Base-by-base conservation (phyloP, 2,888 invertebrate species). In the Tyria jacobaeae region DNA sequence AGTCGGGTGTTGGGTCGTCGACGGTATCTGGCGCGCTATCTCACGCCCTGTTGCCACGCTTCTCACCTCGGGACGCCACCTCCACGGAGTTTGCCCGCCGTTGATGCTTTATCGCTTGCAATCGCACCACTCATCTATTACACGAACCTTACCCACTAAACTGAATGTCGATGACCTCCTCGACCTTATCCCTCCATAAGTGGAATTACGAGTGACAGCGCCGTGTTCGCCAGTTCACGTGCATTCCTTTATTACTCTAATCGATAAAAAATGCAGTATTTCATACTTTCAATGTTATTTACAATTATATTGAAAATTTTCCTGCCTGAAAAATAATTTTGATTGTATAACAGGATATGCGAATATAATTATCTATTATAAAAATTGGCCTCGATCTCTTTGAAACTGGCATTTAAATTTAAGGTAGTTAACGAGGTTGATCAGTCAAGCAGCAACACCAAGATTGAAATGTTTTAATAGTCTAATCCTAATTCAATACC, bases 381-480 rank as follows among this genome's bases (percentile, higher is more conserved):
- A 68, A 71, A 67, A 82, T 80, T 79, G 78, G 77, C 83, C 78
- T 81, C 81, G 83, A 85, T 85, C 88, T 89, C 90, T 94, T 92
- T 91, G 93, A 94, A 92, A 89, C 88, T 94, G 93, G 90, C 93
- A 93, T 94, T 94, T 94, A 91, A 57, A 88, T 89, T 84, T 77
- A 70, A 79, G 79, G 77, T 81, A 80, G 77, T 68, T 88, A 91
- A 91, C 90, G 89, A 85, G 83, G 78, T 82, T 87, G 90, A 90
- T 91, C 93, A 92, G 80, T 92, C 88, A 90, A 85, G 91, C 92
- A 84, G 85, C 84, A 90, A 89, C 83, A 89, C 90, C 91, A 89
- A 92, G 91, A 92, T 93, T 89, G 89, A 90, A 90, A 86, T 85
- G 88, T 89, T 92, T 88, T 87, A 90, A 89, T 88, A 83, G 85